Evolutionary conservation across 2,113 vertebrate species (phyloP), one percentile per base, ranked within the genome.

Genomic region (Archocentrus centrarchus): DNA sequence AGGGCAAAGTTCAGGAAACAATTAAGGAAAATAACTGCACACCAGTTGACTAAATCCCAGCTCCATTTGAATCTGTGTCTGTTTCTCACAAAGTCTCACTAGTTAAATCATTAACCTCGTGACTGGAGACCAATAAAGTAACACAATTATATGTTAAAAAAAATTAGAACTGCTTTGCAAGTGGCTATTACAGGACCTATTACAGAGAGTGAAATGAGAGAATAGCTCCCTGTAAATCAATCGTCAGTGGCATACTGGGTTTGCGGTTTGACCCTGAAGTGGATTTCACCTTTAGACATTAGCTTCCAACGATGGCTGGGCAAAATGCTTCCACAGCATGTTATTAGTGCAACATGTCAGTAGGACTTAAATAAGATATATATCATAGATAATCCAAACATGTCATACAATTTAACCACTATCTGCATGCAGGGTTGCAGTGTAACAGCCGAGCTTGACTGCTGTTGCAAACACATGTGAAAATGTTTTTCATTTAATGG

Each of bases 1-100:
- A 82, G 92, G 92, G 88, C 90, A 94, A 93, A 95, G 95, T 92
- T 95, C 95, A 95, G 95, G 94, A 95, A 95, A 93, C 94, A 96
- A 95, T 95, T 96, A 95, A 83, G 80, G 83, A 59, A 91, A 92
- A 92, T 93, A 93, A 95, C 79, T 90, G 86, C 66, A 61, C 86
- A 80, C 83, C 63, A 78, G 83, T 82, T 81, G 59, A 61, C 41
- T 2, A 24, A 91, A 87, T 82, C 80, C 86, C 88, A 80, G 63
- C 6, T 80, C 77, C 57, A 68, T 86, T 86, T 76, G 76, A 86
- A 91, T 85, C 63, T 68, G 59, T 80, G 86, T 89, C 89, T 84
- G 89, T 88, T 91, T 91, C 93, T 87, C 87, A 87, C 80, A 82
- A 53, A 47, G 79, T 88, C 84, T 78, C 89, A 85, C 88, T 91